Evolutionary conservation across 2,113 vertebrate species (phyloP), one percentile per base, ranked within the genome.

Genomic region (Saimiri boliviensis): DNA sequence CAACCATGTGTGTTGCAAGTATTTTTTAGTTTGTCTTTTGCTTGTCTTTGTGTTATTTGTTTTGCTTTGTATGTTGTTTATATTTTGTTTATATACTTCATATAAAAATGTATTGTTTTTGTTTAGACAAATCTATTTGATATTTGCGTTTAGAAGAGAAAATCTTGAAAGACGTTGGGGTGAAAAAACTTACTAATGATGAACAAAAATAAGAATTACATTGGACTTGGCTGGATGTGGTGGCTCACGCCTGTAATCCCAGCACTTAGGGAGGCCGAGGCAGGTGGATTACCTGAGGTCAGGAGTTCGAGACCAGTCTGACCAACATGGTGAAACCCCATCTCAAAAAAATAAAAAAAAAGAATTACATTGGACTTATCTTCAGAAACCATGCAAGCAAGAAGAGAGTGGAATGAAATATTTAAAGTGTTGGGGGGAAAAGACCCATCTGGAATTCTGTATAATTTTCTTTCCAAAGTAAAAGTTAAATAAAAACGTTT

Each of bases 71-170:
- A 45, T 87, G 92, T 89, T 89, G 32, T 56, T n/a, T n/a, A n/a
- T n/a, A n/a, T n/a, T n/a, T n/a, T n/a, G n/a, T n/a, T n/a, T n/a
- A n/a, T n/a, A n/a, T n/a, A n/a, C n/a, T n/a, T 89, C 20, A 58
- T 32, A 84, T n/a, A 85, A 66, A 73, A 77, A 68, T 88, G 71
- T 80, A 58, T 92, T 81, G 49, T 66, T 92, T 91, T 87, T 84
- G 58, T 73, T 95, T 88, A 66, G 32, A 89, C 27, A 88, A 84
- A 79, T 79, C 16, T 91, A 77, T 76, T 66, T 93, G 49, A 83
- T 66, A 84, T n/a, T 88, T 87, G 42, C 23, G 32, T 94, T 94
- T 94, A 83, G 45, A 92, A 66, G 76, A 82, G 32, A 93, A 95
- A 82, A 71, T 82, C 52, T 70, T 74, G 5, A 76, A 89, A 73